phyloP scores from a whole-genome alignment of 2,113 vertebrate species.

The Oenanthe melanoleuca region DNA sequence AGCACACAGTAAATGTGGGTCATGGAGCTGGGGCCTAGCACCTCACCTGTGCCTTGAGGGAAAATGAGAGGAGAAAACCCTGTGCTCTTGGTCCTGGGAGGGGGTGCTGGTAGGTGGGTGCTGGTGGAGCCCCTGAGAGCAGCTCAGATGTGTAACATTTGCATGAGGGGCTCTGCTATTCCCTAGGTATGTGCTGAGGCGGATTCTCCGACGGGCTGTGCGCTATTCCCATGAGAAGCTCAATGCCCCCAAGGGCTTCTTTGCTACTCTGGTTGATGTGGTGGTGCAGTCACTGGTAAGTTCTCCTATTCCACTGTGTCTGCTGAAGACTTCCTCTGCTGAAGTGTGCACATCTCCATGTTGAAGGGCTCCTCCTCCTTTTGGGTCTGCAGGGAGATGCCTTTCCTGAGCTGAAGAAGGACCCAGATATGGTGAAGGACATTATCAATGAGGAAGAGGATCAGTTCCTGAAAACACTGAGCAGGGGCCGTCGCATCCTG shows the following conservation, averaged over 20 bases:
- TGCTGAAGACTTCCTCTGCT: neutral
- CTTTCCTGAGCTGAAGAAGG: slow-evolving; percentile 95
- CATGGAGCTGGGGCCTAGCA: neutral
- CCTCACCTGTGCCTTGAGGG: neutral
- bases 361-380: neutral
- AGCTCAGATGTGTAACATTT: neutral
- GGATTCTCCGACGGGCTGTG: slow-evolving; percentile 94
- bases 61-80: neutral
- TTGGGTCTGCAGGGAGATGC: slow-evolving; percentile 84
- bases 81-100: neutral
- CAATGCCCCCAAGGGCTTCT: slow-evolving; percentile 90
- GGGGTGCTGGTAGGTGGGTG: neutral
- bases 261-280: slow-evolving; percentile 92
- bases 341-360: neutral
- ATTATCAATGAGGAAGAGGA: slow-evolving; percentile 95
- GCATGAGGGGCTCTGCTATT: neutral
- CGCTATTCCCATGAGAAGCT: slow-evolving; percentile 97
- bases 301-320: neutral
- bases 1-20: neutral
- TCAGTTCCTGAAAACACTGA: slow-evolving; percentile 97
- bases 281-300: slow-evolving; percentile 93
- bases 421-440: slow-evolving; percentile 97
- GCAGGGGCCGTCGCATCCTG: slow-evolving; percentile 93
- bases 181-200: slow-evolving; percentile 90
- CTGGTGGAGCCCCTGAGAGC: neutral